These are phyloP conservation scores for Asarcornis scutulata DNA, from an alignment of 2,113 vertebrate genomes.

Conservation along the genomic window DNA sequence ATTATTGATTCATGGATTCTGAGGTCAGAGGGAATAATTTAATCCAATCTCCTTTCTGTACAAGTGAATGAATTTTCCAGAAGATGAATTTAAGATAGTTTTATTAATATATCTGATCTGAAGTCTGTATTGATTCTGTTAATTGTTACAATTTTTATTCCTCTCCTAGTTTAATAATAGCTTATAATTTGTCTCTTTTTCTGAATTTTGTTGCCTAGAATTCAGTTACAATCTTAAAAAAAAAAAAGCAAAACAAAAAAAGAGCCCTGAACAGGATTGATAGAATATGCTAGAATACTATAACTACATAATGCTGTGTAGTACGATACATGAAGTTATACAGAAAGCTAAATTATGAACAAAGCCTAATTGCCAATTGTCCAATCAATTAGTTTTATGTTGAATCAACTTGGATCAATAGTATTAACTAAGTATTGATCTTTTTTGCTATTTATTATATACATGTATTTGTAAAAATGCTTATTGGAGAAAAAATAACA, in stretches of 20 bases:
- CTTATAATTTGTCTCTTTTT: not conserved
- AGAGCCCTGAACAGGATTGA: not conserved
- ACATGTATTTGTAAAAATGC: not conserved
- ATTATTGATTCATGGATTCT: conserved; percentile 6
- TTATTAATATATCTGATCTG: not conserved
- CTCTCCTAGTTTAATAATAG: not conserved
- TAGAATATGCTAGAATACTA: not conserved
- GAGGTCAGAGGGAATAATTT: conserved; percentile 17
- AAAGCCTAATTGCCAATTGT: not conserved
- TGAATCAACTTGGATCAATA: not conserved
- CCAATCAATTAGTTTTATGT: not conserved
- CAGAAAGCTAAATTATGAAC: not conserved
- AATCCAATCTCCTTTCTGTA: not conserved
- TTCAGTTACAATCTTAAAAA: not conserved
- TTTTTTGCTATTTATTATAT: not conserved
- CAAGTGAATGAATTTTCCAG: not conserved
- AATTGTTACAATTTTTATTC: not conserved
- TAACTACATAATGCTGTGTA: not conserved
- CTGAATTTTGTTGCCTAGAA: not conserved
- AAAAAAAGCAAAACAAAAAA: not conserved
- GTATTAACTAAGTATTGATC: not conserved
- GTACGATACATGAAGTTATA: not conserved
- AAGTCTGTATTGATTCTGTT: not conserved
- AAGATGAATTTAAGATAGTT: not conserved
- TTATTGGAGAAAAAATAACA: not conserved